phyloP scores from a whole-genome alignment of 2,888 invertebrate genomes.

The Limnephilus marmoratus region DNA sequence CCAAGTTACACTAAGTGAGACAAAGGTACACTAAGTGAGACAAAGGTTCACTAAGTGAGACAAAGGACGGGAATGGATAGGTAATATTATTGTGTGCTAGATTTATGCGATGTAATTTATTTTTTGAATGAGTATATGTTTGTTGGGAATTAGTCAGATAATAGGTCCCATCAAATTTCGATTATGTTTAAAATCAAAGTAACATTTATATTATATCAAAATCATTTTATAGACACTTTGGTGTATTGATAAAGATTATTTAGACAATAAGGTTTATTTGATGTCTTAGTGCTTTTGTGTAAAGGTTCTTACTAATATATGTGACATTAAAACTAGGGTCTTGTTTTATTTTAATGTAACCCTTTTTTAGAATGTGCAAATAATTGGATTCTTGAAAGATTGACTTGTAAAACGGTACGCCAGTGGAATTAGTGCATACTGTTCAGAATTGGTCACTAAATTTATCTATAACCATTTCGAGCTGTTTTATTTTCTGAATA shows the following conservation, averaged over 20 bases:
- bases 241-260: slow-evolving; percentile 71
- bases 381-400: neutral
- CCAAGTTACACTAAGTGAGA: no score
- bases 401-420: no score
- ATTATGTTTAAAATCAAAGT: slow-evolving; percentile 52
- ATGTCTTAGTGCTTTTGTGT: slow-evolving; percentile 80
- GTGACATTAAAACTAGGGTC: slow-evolving; percentile 71
- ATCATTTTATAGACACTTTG: slow-evolving; percentile 59
- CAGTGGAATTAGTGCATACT: no score
- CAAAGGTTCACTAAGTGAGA: no score
- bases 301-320: slow-evolving; percentile 79
- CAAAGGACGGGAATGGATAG: neutral
- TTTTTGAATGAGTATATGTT: slow-evolving; percentile 60
- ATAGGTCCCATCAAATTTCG: slow-evolving; percentile 58
- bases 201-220: slow-evolving; percentile 47
- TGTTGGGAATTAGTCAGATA: slow-evolving; percentile 61
- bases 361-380: neutral
- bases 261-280: slow-evolving; percentile 79
- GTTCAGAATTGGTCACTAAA: no score
- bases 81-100: slow-evolving; percentile 54
- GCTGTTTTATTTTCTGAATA: no score
- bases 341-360: slow-evolving; percentile 23
- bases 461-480: no score
- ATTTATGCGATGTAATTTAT: slow-evolving; percentile 58
- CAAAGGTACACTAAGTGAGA: no score